Conservation (phyloP, 2,888 invertebrate species). For the Tetheella fluctuosa region DNA sequence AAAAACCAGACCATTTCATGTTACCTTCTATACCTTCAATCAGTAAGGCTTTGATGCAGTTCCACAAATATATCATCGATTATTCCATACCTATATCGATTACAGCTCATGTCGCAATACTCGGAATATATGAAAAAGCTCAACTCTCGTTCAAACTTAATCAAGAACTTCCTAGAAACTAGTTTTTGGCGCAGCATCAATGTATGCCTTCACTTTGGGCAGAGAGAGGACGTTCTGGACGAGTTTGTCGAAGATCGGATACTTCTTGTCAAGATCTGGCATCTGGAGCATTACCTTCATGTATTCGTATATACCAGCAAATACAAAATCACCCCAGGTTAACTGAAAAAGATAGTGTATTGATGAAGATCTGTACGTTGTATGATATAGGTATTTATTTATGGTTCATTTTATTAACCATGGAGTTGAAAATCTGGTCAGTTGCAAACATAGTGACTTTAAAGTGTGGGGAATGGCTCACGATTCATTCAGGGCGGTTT, state of each 20-base stretch:
- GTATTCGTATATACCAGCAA: slow-evolving; percentile 58
- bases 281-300: slow-evolving; percentile 47
- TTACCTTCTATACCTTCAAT: not conserved
- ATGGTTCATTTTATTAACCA: no score
- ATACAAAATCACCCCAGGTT: slow-evolving; percentile 72
- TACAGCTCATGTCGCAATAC: not conserved
- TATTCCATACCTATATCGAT: not conserved
- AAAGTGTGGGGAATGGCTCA: no score
- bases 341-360: slow-evolving; percentile 48
- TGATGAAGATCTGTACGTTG: no score
- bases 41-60: not conserved
- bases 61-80: not conserved
- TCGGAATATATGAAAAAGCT: not conserved
- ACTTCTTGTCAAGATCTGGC: slow-evolving; percentile 58
- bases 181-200: slow-evolving; percentile 43
- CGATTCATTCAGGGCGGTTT: no score
- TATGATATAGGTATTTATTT: no score
- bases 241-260: slow-evolving; percentile 67
- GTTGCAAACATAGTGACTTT: no score
- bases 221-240: slow-evolving; percentile 54
- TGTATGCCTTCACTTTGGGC: slow-evolving; percentile 69
- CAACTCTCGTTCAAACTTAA: not conserved
- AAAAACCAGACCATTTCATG: not conserved
- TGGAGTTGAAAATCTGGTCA: no score
- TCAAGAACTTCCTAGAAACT: slow-evolving; percentile 9